Percentiles rank a stretch among this genome's conserved stretches.
These are phyloP conservation scores for Osmoderma eremita DNA, from an alignment of 2,888 invertebrate species.

Conservation along the genomic window DNA sequence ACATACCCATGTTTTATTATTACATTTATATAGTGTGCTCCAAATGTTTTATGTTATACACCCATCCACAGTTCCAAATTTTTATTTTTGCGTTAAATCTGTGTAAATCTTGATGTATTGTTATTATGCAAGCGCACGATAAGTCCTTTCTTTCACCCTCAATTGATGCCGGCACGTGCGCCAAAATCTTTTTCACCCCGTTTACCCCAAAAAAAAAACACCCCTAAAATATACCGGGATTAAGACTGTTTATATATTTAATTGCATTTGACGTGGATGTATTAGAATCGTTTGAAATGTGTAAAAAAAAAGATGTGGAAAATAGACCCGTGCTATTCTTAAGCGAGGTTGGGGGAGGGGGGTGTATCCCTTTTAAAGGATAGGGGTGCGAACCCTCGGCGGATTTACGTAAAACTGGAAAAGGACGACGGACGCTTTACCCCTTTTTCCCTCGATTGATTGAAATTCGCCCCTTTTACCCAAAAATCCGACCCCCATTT, in stretches of 20 bases:
- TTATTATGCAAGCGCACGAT: slow-evolving; percentile 13
- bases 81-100: too few relatives aligned
- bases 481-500: slow-evolving; percentile 62
- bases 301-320: slow-evolving; percentile 4
- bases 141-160: neutral
- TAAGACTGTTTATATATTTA: slow-evolving; percentile 22
- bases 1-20: too few relatives aligned
- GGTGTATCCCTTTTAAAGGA: slow-evolving; percentile 20
- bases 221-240: slow-evolving; percentile 11
- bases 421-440: slow-evolving; percentile 57
- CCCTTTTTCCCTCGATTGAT: slow-evolving; percentile 60
- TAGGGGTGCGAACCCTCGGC: slow-evolving; percentile 46
- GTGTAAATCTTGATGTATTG: too few relatives aligned
- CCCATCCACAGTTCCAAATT: too few relatives aligned
- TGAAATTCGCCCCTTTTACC: slow-evolving; percentile 62
- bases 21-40: too few relatives aligned
- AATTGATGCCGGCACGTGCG: slow-evolving; percentile 38
- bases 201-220: slow-evolving; percentile 49
- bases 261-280: slow-evolving; percentile 25
- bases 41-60: too few relatives aligned
- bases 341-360: too few relatives aligned
- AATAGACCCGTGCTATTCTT: too few relatives aligned
- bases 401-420: slow-evolving; percentile 52
- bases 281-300: slow-evolving; percentile 26
- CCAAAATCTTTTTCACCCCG: slow-evolving; percentile 47